Evolutionary conservation across 2,888 invertebrate genomes (phyloP).

Genomic region (Callinectes sapidus): DNA sequence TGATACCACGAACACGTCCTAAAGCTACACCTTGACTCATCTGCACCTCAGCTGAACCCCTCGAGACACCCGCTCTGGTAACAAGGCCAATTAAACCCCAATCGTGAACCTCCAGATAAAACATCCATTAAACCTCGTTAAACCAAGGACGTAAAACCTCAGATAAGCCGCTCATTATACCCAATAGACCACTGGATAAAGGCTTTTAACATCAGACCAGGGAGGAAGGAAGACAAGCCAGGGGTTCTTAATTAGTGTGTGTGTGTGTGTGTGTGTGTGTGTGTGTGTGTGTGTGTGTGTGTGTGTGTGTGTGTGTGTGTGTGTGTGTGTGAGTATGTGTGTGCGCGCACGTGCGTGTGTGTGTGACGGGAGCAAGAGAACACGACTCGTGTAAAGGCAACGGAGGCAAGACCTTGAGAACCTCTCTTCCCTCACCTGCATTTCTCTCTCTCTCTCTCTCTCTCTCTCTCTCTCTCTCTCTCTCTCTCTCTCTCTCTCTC

Average conservation of each 20-base stretch:
- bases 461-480: constrained; percentile 31
- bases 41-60: background rate
- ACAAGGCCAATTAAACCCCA: constrained; percentile 35
- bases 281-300: constrained; percentile 53
- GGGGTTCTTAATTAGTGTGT: constrained; percentile 25
- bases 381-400: background rate
- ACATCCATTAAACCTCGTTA: constrained; percentile 43
- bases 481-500: constrained; percentile 34
- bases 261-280: constrained; percentile 55
- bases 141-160: constrained; percentile 38
- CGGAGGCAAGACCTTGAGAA: background rate
- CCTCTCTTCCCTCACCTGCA: background rate
- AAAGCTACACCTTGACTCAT: background rate
- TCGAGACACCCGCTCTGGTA: background rate
- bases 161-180: constrained; percentile 47
- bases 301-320: constrained; percentile 42
- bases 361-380: background rate
- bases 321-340: constrained; percentile 26
- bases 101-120: constrained; percentile 36
- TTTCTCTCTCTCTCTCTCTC: constrained; percentile 27
- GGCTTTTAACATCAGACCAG: constrained; percentile 30
- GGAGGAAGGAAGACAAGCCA: background rate
- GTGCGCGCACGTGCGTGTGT: background rate
- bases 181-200: constrained; percentile 47
- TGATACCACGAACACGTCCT: background rate